Evolutionary conservation across 2,888 invertebrate species (phyloP), one percentile per base, ranked within the genome.

Genomic region (Spilosoma lubricipeda): DNA sequence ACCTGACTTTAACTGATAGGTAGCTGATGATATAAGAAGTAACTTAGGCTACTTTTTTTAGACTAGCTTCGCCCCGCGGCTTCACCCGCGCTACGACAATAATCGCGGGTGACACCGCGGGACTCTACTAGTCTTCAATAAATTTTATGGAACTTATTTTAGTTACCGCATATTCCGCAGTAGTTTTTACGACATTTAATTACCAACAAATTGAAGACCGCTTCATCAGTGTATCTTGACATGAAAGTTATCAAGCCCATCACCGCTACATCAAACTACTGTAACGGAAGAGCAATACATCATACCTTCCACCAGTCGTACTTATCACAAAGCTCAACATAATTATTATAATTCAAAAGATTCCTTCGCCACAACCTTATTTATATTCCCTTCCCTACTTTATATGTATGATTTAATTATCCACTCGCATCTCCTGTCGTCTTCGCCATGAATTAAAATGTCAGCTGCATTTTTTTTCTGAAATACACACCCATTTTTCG

Each of bases 361-460:
- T 48, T 70, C 68, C 59, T 63, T 70, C 36, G 70, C 56, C 33
- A 83, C 84, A 76, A 78, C 83, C 83, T 85, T 88, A 86, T 88
- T 86, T 85, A 86, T 86, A 88, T 90, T 88, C 87, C 87, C 82
- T 86, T 85, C 66, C 84, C 84, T 82, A 85, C 80, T 84, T 85
- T 86, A 83, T 89, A 88, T 88, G 85, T 86, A 88, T 85, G 85
- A 80, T 80, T 84, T 85, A 85, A 88, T 86, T 89, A 89, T 90
- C 91, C 91, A 89, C 84, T 86, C 83, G 85, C 89, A 90, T 91
- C 91, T 90, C 88, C 88, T 92, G 93, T 93, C 93, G 90, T 90
- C 89, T 90, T 86, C 89, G 83, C 87, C 85, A 87, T 88, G 90
- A 93, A 93, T 92, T 92, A 89, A 92, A 91, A 92, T 85, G 89